These are phyloP conservation scores for Plectrocnemia conspersa DNA, from an alignment of 1,140 invertebrate species.

Conservation along the genomic window DNA sequence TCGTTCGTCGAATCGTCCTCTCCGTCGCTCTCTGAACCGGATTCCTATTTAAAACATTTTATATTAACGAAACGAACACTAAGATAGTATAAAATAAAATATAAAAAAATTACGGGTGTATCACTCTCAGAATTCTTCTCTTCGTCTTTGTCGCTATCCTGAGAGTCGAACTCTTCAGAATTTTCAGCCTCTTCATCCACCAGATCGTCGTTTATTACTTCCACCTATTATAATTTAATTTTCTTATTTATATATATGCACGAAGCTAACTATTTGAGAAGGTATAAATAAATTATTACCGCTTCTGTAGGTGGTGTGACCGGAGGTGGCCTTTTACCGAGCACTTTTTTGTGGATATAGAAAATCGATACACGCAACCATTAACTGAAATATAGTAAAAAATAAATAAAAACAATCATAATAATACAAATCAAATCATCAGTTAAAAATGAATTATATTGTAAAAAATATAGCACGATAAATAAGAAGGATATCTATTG, in stretches of 20 bases:
- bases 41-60: constrained; percentile 9
- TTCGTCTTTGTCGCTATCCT: constrained; percentile 21
- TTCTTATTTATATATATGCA: constrained; percentile 1
- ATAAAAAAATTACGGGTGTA: constrained; percentile 30
- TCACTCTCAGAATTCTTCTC: constrained; percentile 28
- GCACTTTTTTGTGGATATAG: constrained; percentile 17
- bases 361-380: constrained; percentile 19
- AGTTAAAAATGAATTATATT: constrained; percentile 7
- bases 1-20: constrained; percentile 1
- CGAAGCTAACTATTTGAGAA: neutral
- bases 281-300: neutral
- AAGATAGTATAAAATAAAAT: too few relatives aligned
- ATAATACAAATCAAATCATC: too few relatives aligned
- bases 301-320: neutral
- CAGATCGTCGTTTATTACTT: constrained; percentile 25
- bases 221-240: constrained; percentile 7
- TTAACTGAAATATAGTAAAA: constrained; percentile 18
- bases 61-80: neutral
- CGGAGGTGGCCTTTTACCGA: constrained; percentile 1
- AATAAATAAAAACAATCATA: neutral
- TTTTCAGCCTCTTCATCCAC: constrained; percentile 30
- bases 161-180: constrained; percentile 8
- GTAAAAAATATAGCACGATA: neutral
- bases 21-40: constrained; percentile 9
- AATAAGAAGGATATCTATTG: too few relatives aligned